Conservation (phyloP, 2,113 vertebrate genomes). For the Nycticryphes semicollaris region DNA sequence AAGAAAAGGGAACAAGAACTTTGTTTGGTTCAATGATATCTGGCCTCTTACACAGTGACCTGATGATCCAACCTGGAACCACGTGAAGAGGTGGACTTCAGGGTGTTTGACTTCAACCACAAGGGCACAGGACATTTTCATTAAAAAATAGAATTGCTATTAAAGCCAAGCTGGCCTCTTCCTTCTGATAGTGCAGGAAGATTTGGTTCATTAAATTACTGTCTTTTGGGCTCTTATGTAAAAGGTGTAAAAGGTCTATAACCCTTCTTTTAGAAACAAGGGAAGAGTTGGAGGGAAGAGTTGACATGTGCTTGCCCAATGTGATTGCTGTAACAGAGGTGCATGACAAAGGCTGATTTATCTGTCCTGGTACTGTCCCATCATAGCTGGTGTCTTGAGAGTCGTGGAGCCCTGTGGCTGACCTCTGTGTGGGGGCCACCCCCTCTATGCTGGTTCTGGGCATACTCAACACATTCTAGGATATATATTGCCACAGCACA, state of each 20-base stretch:
- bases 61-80: not conserved
- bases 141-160: not conserved
- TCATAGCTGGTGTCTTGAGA: not conserved
- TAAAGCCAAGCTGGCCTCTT: not conserved
- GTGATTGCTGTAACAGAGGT: not conserved
- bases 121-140: not conserved
- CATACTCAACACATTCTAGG: not conserved
- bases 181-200: not conserved
- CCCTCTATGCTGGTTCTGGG: not conserved
- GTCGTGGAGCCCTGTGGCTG: not conserved
- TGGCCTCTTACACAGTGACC: not conserved
- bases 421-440: fast-evolving
- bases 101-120: not conserved
- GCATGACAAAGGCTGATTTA: not conserved
- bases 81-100: fast-evolving
- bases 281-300: not conserved
- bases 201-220: not conserved
- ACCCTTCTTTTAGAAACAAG: not conserved
- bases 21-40: not conserved
- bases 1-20: not conserved
- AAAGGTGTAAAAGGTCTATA: not conserved
- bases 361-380: not conserved
- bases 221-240: not conserved
- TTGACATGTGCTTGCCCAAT: not conserved
- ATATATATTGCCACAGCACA: not conserved